Percentiles rank a stretch among this genome's conserved stretches.
phyloP scores from a whole-genome alignment of 2,888 invertebrate genomes.

The Sphinx pinastri region DNA sequence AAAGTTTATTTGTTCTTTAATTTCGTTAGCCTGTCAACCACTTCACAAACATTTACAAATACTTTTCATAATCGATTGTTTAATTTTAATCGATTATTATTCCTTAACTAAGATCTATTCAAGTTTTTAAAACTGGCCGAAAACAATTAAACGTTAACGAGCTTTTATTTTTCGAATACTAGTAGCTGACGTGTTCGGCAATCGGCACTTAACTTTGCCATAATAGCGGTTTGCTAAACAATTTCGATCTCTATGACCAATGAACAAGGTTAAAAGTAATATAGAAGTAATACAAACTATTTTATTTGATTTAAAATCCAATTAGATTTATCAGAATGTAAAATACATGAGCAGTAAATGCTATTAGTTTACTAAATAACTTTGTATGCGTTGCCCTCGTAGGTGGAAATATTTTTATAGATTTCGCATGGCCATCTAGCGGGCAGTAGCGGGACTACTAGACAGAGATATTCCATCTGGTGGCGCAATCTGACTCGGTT shows the following conservation, averaged over 20 bases:
- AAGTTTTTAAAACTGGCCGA: conserved; percentile 33
- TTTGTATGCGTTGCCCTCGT: conserved; percentile 58
- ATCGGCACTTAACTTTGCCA: conserved; percentile 31
- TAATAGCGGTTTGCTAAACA: neutral
- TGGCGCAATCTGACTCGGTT: too few species aligned
- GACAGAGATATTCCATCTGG: neutral
- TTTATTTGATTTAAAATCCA: neutral
- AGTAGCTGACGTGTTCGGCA: conserved; percentile 53
- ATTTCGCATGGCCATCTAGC: conserved; percentile 61
- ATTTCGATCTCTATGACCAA: neutral
- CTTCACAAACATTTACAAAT: conserved; percentile 37
- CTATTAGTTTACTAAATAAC: conserved; percentile 35
- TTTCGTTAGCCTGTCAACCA: conserved; percentile 28
- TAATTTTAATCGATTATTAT: conserved; percentile 23
- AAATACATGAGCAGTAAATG: neutral
- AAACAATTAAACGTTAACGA: conserved; percentile 68
- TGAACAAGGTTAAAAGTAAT: neutral
- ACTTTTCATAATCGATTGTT: conserved; percentile 24
- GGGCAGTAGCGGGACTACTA: conserved; percentile 61
- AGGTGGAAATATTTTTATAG: conserved; percentile 61
- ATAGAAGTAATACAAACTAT: neutral
- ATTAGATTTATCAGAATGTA: neutral
- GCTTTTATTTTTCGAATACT: conserved; percentile 64
- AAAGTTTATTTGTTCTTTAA: neutral
- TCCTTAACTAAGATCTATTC: conserved; percentile 22